phyloP scores from a whole-genome alignment of 2,113 vertebrate species.

The Gambusia affinis region DNA sequence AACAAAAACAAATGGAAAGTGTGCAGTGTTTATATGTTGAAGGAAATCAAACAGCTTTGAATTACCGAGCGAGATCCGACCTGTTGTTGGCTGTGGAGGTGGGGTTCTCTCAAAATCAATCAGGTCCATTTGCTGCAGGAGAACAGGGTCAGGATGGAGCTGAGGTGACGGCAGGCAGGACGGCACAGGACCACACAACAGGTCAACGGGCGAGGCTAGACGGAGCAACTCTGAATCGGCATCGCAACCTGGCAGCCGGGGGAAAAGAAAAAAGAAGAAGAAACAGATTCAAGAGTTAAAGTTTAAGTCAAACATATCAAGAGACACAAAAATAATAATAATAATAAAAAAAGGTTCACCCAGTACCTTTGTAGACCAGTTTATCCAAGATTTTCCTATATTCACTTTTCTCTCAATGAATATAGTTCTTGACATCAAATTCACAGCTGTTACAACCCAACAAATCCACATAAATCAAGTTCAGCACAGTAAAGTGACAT shows the following conservation, averaged over 20 bases:
- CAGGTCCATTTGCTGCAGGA: conserved; percentile 85
- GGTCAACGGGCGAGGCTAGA: conserved; percentile 87
- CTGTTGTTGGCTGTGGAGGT: conserved; percentile 20
- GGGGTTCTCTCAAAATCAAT: conserved; percentile 87
- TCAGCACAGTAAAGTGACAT: too few relatives aligned
- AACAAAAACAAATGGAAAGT: background rate
- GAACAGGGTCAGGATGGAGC: conserved; percentile 89
- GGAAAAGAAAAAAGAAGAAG: background rate
- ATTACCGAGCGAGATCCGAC: background rate
- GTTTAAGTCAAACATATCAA: background rate
- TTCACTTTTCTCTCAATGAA: too few relatives aligned
- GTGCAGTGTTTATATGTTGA: background rate
- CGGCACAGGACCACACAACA: conserved; percentile 93
- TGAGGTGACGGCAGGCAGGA: conserved; percentile 95
- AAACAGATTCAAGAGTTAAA: background rate
- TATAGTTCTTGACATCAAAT: too few relatives aligned
- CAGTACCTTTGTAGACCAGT: too few relatives aligned
- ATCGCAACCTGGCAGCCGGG: conserved; percentile 66
- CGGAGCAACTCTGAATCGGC: conserved; percentile 86
- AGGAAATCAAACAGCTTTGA: background rate
- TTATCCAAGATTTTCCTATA: too few relatives aligned
- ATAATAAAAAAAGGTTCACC: too few relatives aligned
- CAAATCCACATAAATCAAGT: too few relatives aligned
- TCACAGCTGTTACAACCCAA: too few relatives aligned
- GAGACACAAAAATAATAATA: background rate